Base-by-base conservation (phyloP, 2,888 invertebrate species). In the Sinohyriopsis cumingii region DNA sequence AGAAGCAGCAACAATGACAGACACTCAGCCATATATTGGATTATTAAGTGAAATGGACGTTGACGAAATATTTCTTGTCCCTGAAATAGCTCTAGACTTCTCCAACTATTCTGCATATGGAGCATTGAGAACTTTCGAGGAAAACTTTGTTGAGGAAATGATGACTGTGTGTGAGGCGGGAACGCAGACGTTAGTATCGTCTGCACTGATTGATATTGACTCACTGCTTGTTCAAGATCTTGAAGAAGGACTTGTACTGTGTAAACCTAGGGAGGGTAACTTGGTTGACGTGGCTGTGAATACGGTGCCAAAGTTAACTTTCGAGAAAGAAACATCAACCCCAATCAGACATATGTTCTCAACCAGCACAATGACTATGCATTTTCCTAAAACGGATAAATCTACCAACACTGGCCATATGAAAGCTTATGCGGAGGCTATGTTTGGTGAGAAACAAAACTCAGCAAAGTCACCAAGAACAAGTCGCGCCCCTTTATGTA, bases 21-120 rank as follows among this genome's bases (percentile, higher is more conserved):
- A 87, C 77, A 85, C 84, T 25, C 72, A 86, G 19, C 84, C 85
- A 4, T 85, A 85, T 68, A 86, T 87, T 60, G 87, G 87, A n/a
- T 78, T 87, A 22, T 71, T 87, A 67, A 85, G 84, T 73, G 85
- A 87, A 60, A 78, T 86, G 65, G 84, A 87, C 69, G 86, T 84
- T 54, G 84, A 87, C 73, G 87, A 87, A 64, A 67, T 87, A 22
- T 84, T 85, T 59, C 78, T 86, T 4, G 80, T 87, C 19, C 87
- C 87, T 0, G 80, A 82, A 69, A 64, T 72, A 33, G 75, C 77
- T 7, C 64, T 77, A 55, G 75, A 77, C 64, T 54, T 75, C 3
- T 80, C 75, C 45, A 71, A 68, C 7, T 75, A 72, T n/a, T 74
- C 12, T 45, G 12, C 45, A 45, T 45, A 45, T 45, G 45, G 45